Evolutionary conservation across 2,888 invertebrate genomes (phyloP).

Genomic region (Ochropleura leucogaster): DNA sequence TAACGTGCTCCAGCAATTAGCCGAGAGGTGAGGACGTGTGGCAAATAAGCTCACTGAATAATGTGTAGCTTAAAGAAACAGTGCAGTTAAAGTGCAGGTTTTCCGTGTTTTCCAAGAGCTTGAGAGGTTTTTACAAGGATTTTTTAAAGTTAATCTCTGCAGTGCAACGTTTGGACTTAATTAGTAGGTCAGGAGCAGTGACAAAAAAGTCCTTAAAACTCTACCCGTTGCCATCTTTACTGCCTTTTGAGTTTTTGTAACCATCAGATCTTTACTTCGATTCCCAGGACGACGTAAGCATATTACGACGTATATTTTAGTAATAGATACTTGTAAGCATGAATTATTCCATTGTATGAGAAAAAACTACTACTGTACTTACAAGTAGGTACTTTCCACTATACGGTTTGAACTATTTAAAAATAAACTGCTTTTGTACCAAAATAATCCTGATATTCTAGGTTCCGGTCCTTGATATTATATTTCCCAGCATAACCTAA

Average conservation of each 20-base stretch:
- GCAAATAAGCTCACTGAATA: conserved; percentile 72
- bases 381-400: neutral
- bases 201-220: neutral
- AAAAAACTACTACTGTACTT: no score
- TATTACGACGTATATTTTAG: no score
- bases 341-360: no score
- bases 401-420: neutral
- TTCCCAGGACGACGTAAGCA: neutral
- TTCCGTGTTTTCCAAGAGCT: conserved; percentile 20
- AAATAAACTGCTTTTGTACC: conserved; percentile 12
- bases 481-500: neutral
- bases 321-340: no score
- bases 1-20: conserved; percentile 84
- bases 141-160: conserved; percentile 7
- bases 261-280: no score
- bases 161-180: conserved; percentile 3
- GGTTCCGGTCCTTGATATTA: neutral
- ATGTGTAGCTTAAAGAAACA: conserved; percentile 54
- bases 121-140: conserved; percentile 29
- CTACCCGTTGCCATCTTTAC: no score
- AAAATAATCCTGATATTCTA: conserved; percentile 7
- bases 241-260: neutral
- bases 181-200: neutral
- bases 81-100: conserved; percentile 14
- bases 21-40: conserved; percentile 80